Evolutionary conservation across 2,797 vertebrate genomes (phyloP), one percentile per base, ranked within the genome.

Genomic region (Arctocebus calabarensis): DNA sequence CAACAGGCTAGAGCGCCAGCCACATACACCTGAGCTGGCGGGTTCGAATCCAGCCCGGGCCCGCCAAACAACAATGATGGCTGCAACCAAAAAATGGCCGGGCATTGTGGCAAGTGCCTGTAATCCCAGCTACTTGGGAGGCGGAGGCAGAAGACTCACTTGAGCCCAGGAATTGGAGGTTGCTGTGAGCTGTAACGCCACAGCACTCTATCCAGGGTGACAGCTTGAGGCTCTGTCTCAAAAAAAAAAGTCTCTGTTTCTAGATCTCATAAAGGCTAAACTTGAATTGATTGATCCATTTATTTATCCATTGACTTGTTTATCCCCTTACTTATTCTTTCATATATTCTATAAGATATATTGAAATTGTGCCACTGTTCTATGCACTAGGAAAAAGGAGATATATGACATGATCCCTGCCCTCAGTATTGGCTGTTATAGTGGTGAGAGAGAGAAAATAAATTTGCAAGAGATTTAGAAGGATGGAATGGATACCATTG

Each of bases 181-280:
- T n/a, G n/a, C n/a, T n/a, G n/a, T n/a, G n/a, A n/a, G n/a, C n/a
- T n/a, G n/a, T n/a, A n/a, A n/a, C n/a, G n/a, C n/a, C n/a, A n/a
- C n/a, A n/a, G n/a, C n/a, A n/a, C n/a, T n/a, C n/a, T n/a, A n/a
- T n/a, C n/a, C n/a, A n/a, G n/a, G n/a, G n/a, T n/a, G n/a, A n/a
- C n/a, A n/a, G n/a, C n/a, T n/a, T n/a, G n/a, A n/a, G n/a, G n/a
- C n/a, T n/a, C n/a, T n/a, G n/a, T n/a, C n/a, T n/a, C n/a, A n/a
- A n/a, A n/a, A n/a, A n/a, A n/a, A 20, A 86, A 92, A 45, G 34
- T 73, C 34, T 78, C 68, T 55, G 12, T 45, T 87, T 92, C 62
- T 96, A 88, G 52, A 70, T n/a, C 73, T 77, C 43, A 87, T 68
- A 83, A 93, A 43, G 52, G 11, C 34, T 92, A 9, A 75, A 34